Base-by-base conservation (phyloP, 2,888 invertebrate species). In the Ashinkailepas kermadecensis region DNA sequence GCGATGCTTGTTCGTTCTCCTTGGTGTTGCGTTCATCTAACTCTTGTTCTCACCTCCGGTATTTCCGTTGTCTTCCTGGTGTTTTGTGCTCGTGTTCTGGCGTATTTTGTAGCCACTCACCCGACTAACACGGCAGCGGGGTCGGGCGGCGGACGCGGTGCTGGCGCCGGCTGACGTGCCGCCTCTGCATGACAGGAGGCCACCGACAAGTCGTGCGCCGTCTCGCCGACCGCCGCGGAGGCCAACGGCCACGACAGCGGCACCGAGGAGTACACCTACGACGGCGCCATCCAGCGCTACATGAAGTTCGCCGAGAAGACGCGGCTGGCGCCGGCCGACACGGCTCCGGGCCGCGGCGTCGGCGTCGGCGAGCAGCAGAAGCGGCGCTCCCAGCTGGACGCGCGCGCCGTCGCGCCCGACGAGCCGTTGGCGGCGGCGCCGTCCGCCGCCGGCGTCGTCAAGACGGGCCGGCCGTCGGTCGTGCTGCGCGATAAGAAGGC, bases 211-310 rank as follows among this genome's bases (percentile, higher is more conserved):
- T 21, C 12, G 12, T 13, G 58, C 57, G 57, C 79, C 23, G 58
- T 21, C 62, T 64, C 80, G 13, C 80, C 80, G 54, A 58, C 70
- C 10, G 13, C 64, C 21, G 78, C 57, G 9, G 81, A 81, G 58
- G 25, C 81, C 8, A 81, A 81, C 70, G 74, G 59, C 8, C 70
- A 80, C 54, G 80, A 81, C 80, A 82, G 81, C 65, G 82, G 82
- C 67, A 80, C 80, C 21, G 91, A 93, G 86, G 94, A 94, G 87
- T 95, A 94, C 87, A 94, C 94, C 0, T 95, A 94, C 87, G 95
- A 95, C 88, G 92, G 94, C 85, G 94, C 95, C 85, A 95, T 95
- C 85, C 93, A 95, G 86, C 93, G 93, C 85, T 95, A 95, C 88
- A 93, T 94, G 85, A 93, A 93, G 83, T 87, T 86, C 83, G 86